Base-by-base conservation (phyloP, 1,140 invertebrate genomes). In the Nephotettix cincticeps region DNA sequence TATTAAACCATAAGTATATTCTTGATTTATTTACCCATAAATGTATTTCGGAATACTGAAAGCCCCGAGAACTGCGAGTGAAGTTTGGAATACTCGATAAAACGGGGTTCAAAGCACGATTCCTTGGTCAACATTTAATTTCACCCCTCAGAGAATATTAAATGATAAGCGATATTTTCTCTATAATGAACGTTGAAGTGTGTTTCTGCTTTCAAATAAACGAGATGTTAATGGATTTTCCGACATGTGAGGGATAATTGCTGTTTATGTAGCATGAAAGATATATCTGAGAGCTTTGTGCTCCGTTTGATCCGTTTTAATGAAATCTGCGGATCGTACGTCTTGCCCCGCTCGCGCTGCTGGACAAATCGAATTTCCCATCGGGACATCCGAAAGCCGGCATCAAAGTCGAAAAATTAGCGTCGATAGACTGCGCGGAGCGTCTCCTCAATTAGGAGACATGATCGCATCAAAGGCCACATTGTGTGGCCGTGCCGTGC, bases 371-470 rank as follows among this genome's bases (percentile, higher is more conserved):
- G 56, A 61, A 61, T 61, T 61, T 61, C 56, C 56, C n/a, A 61
- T 61, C 56, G 27, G 56, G 56, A 61, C 56, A 61, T 61, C 56
- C 23, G 56, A 61, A 61, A 61, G 56, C 56, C 56, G 56, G 56
- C 56, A 61, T 61, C 56, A 61, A 61, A 61, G 56, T 61, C 56
- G 25, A 61, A 61, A 61, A 61, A 61, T 61, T 61, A 61, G 56
- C 25, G 56, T 61, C 23, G 27, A 61, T 36, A 4, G 32, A 36
- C 32, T 4, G 32, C 32, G 32, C 32, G 32, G 32, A 4, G 4
- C 14, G 32, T 36, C 32, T 36, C 32, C 14, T 6, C 32, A 61
- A 61, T 61, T 61, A 61, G 56, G 23, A 23, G 27, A n/a, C 56
- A 61, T 61, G 25, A 61, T 61, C 56, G 56, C 56, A 21, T 61